Conservation (phyloP, 2,797 vertebrate species). For the Diplodus puntazzo region DNA sequence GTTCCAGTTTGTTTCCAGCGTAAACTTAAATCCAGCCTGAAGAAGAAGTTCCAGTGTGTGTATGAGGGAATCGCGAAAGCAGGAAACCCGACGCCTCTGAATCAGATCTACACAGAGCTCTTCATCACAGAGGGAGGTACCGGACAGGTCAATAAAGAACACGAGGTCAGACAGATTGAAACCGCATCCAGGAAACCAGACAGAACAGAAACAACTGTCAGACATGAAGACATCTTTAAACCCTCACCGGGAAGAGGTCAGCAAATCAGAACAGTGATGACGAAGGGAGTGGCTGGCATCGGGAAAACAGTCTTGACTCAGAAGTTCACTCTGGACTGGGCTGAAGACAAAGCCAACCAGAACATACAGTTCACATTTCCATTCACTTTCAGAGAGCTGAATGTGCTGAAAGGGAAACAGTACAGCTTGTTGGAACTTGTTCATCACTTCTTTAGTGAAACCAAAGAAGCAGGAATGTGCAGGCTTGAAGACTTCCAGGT, state of each 20-base stretch:
- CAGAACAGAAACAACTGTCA: no score
- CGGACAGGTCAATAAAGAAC: background rate
- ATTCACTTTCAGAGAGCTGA: no score
- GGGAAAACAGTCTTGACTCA: no score
- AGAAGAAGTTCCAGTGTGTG: slow-evolving; percentile 2
- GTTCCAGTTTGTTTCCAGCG: background rate
- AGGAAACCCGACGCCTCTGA: background rate
- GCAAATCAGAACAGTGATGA: background rate
- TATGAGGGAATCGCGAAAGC: background rate
- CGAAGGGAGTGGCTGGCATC: no score
- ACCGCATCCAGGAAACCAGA: background rate
- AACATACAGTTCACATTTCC: no score
- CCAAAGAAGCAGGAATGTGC: slow-evolving; percentile 2
- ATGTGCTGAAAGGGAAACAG: background rate
- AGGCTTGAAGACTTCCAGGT: background rate
- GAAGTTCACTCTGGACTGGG: no score
- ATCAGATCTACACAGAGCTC: background rate
- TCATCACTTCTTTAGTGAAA: background rate
- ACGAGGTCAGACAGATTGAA: slow-evolving; percentile 9
- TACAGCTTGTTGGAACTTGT: background rate
- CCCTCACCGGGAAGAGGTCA: background rate
- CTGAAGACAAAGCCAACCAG: no score
- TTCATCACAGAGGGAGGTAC: background rate
- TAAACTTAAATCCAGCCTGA: background rate
- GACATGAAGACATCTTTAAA: slow-evolving; percentile 1